Base-by-base conservation (phyloP, 1,140 invertebrate genomes). In the Drosophila kikkawai region DNA sequence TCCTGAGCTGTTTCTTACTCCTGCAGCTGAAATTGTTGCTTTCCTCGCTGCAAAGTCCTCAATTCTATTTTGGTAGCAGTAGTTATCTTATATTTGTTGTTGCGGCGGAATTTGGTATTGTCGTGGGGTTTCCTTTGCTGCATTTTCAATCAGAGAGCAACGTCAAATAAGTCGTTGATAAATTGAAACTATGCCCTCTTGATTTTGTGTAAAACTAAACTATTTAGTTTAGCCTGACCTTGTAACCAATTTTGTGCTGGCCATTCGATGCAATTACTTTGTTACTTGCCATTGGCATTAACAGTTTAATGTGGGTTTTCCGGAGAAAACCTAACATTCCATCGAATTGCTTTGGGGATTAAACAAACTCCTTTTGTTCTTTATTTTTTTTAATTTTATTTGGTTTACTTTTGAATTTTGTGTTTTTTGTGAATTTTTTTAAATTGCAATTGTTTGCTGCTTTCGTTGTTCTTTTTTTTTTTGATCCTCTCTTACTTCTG, bases 251-350 rank as follows among this genome's bases (percentile, higher is more conserved):
- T 69, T 69, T 32, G 39, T 64, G 61, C 61, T 19, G 32, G 17
- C 29, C 36, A 32, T 37, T 56, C 36, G 22, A 17, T 29, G n/a
- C 37, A 71, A 42, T 48, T 67, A 65, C 65, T 19, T 73, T 73
- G 36, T 32, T n/a, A 56, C 60, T 84, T 71, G 67, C 79, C 80
- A 82, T 82, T 79, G 75, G 74, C 78, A 86, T 85, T 86, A 82
- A 82, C 82, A 86, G 81, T 85, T 85, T 79, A 86, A 86, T 86
- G 79, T 76, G 53, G 51, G 39, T 48, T 41, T 58, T 67, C 39
- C 71, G 50, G 12, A 29, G 11, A 19, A 42, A 29, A 19, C 15
- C 42, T 39, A 11, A 13, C 15, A 29, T 6, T 19, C 11, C 4
- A 15, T 68, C 34, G 29, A 45, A 57, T 48, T 32, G 55, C 70